A percentile compares a stretch with the other conserved stretches of the same genome.
Evolutionary conservation across 2,113 vertebrate genomes (phyloP).

Genomic region (Ammodytes dubius): DNA sequence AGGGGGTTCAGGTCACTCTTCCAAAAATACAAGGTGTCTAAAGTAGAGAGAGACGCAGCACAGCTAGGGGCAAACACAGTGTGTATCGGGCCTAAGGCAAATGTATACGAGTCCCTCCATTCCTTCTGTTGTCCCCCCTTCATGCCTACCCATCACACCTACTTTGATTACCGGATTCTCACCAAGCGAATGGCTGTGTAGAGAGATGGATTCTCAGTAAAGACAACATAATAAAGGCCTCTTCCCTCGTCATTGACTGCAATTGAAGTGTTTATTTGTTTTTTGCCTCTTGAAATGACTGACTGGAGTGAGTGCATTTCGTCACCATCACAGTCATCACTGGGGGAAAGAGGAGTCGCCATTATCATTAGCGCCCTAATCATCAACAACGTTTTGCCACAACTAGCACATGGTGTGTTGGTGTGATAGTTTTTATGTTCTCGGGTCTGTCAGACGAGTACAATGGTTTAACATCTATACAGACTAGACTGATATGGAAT

Average conservation of each 20-base stretch:
- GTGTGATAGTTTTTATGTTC: no score
- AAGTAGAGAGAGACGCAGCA: constrained; percentile 47
- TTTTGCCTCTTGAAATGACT: constrained; percentile 26
- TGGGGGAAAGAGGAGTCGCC: background rate
- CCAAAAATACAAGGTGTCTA: constrained; percentile 48
- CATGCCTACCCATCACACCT: constrained; percentile 4
- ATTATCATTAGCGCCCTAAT: background rate
- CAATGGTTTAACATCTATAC: no score
- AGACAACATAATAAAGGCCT: constrained; percentile 9
- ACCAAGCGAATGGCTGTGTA: background rate
- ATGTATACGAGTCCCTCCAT: constrained; percentile 2
- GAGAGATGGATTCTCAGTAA: constrained; percentile 1
- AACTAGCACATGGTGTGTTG: no score
- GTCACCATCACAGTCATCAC: constrained; percentile 1
- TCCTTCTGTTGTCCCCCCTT: constrained; percentile 9
- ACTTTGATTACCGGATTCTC: constrained; percentile 17
- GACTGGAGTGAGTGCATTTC: constrained; percentile 4
- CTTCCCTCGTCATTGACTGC: background rate
- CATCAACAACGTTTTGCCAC: background rate
- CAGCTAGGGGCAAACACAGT: constrained; percentile 34
- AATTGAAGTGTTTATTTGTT: background rate
- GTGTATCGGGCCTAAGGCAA: constrained; percentile 45
- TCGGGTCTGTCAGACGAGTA: no score
- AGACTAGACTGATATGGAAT: no score
- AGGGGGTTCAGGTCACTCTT: constrained; percentile 40